Conservation (phyloP, 2,797 vertebrate genomes). For the Spondyliosoma cantharus region DNA sequence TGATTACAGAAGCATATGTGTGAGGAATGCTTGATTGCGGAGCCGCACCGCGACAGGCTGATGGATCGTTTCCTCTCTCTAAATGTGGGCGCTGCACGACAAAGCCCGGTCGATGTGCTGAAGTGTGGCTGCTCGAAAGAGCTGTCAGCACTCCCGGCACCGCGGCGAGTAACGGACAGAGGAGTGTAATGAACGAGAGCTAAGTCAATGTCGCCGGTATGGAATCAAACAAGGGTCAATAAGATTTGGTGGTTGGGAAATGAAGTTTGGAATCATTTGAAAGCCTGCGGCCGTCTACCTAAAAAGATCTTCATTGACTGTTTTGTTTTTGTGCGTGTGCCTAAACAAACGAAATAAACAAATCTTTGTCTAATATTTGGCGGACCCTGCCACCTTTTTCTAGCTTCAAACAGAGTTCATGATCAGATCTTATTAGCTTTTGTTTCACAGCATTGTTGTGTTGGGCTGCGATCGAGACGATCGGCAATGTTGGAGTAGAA, state of each 20-base stretch:
- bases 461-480: background rate
- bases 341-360: no score
- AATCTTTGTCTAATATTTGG: no score
- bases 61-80: conserved; percentile 68
- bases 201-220: conserved; percentile 1
- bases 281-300: no score
- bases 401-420: no score
- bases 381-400: no score
- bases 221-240: background rate
- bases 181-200: conserved; percentile 15
- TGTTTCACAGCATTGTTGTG: background rate
- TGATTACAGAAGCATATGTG: conserved; percentile 72
- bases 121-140: conserved; percentile 59
- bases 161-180: conserved; percentile 17
- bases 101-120: conserved; percentile 63
- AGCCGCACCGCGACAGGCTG: conserved; percentile 42
- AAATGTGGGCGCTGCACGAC: conserved; percentile 60
- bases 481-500: background rate
- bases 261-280: background rate
- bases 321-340: no score
- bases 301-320: no score
- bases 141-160: conserved; percentile 58
- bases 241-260: background rate
- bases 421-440: no score
- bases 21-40: conserved; percentile 62